A percentile compares a stretch with the other conserved stretches of the same genome.
Conservation (phyloP, 1,140 invertebrate species). For the Megalonaias nervosa region DNA sequence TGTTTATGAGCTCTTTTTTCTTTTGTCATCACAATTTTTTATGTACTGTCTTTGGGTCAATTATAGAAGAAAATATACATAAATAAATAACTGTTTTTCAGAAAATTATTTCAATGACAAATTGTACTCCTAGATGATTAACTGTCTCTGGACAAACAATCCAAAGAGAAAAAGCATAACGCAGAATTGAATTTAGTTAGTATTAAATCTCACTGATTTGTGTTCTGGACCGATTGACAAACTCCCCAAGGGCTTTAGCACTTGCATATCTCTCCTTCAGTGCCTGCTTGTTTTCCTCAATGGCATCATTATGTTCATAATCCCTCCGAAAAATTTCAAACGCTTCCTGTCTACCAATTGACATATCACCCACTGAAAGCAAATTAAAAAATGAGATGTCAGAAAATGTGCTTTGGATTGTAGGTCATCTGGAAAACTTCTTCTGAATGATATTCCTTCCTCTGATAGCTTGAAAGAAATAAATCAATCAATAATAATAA, state of each 20-base stretch:
- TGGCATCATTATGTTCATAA: constrained; percentile 62
- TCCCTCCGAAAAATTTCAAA: constrained; percentile 70
- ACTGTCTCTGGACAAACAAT: not conserved
- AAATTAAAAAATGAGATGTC: constrained; percentile 6
- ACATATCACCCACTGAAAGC: constrained; percentile 69
- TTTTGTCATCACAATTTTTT: no score
- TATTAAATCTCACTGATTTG: constrained; percentile 65
- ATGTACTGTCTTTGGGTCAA: no score
- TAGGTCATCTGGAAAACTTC: no score
- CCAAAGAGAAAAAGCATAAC: constrained; percentile 1
- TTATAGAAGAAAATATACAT: no score
- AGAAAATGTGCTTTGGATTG: constrained; percentile 2
- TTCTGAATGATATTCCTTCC: no score
- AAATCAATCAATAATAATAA: no score
- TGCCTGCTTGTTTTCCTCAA: constrained; percentile 65
- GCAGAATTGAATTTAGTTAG: not conserved
- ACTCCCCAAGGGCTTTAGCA: constrained; percentile 67
- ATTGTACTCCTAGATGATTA: no score
- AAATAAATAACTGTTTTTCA: no score
- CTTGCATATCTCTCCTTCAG: constrained; percentile 67
- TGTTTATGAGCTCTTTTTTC: no score
- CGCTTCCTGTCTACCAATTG: constrained; percentile 69
- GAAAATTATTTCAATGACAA: no score
- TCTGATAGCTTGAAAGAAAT: no score
- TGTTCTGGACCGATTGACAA: constrained; percentile 63